phyloP scores from a whole-genome alignment of 1,140 invertebrate genomes.

The Eupeodes corollae region DNA sequence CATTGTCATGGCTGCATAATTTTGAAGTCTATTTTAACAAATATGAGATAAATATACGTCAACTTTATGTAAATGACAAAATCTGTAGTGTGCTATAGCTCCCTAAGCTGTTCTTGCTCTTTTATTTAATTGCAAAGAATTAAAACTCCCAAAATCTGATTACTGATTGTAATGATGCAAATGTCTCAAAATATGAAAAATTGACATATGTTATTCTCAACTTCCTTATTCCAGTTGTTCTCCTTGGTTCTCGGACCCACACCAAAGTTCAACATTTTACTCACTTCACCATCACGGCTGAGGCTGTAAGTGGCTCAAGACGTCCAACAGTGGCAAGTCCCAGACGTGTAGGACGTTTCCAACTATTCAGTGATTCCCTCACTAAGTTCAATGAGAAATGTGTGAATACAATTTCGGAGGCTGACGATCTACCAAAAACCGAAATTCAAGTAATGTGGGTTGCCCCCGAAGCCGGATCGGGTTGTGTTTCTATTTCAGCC shows the following conservation, averaged over 20 bases:
- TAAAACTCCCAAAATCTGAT: too few relatives aligned
- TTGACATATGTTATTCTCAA: too few relatives aligned
- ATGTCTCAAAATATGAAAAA: too few relatives aligned
- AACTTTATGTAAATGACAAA: too few relatives aligned
- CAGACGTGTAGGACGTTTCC: conserved; percentile 57
- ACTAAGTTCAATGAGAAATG: conserved; percentile 76
- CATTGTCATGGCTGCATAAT: too few relatives aligned
- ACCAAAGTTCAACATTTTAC: conserved; percentile 69
- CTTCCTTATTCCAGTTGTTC: conserved; percentile 46
- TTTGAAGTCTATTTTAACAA: too few relatives aligned
- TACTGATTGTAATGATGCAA: too few relatives aligned
- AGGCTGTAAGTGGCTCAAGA: conserved; percentile 47
- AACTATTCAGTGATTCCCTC: conserved; percentile 68
- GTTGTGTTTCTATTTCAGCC: conserved; percentile 69
- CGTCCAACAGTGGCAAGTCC: conserved; percentile 36
- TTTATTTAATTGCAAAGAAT: too few relatives aligned
- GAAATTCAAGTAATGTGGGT: conserved; percentile 86
- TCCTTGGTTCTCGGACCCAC: conserved; percentile 60
- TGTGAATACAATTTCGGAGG: conserved; percentile 72
- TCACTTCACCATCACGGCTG: conserved; percentile 68
- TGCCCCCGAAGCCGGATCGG: conserved; percentile 68
- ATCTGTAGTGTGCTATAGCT: too few relatives aligned
- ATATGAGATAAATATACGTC: too few relatives aligned
- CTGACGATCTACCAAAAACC: conserved; percentile 64
- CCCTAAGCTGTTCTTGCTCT: too few relatives aligned